phyloP scores from a whole-genome alignment of 1,140 invertebrate species.

The Leptonema lineaticorne region DNA sequence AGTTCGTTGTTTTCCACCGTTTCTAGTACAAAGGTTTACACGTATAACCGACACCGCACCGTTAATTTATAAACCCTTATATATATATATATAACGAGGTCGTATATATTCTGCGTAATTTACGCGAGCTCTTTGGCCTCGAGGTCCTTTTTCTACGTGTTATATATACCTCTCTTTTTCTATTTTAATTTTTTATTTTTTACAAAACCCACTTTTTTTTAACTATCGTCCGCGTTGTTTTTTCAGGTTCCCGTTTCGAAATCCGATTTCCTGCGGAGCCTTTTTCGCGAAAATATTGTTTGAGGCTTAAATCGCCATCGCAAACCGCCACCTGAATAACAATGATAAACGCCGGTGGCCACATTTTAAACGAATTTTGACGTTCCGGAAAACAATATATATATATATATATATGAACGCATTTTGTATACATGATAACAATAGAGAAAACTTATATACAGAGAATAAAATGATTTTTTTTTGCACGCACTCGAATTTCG shows the following conservation, averaged over 20 bases:
- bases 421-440: too few species aligned
- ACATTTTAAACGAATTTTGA: constrained; percentile 35
- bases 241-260: background rate
- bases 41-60: background rate
- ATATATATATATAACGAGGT: constrained; percentile 24
- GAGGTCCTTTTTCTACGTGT: too few species aligned
- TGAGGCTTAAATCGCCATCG: constrained; percentile 32
- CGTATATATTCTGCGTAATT: constrained; percentile 37
- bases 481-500: background rate
- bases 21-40: too few species aligned
- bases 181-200: constrained; percentile 41
- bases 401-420: too few species aligned
- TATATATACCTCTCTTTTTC: too few species aligned
- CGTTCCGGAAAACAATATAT: background rate
- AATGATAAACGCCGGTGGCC: constrained; percentile 39
- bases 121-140: constrained; percentile 37
- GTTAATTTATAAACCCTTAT: constrained; percentile 33
- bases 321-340: constrained; percentile 36
- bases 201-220: constrained; percentile 25
- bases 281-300: constrained; percentile 31
- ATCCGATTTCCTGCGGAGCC: background rate
- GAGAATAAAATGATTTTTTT: constrained; percentile 17
- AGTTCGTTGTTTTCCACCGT: background rate
- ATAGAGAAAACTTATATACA: too few species aligned
- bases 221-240: constrained; percentile 10